Evolutionary conservation across 2,113 vertebrate species (phyloP), one percentile per base, ranked within the genome.

Genomic region (Phainopepla nitens): DNA sequence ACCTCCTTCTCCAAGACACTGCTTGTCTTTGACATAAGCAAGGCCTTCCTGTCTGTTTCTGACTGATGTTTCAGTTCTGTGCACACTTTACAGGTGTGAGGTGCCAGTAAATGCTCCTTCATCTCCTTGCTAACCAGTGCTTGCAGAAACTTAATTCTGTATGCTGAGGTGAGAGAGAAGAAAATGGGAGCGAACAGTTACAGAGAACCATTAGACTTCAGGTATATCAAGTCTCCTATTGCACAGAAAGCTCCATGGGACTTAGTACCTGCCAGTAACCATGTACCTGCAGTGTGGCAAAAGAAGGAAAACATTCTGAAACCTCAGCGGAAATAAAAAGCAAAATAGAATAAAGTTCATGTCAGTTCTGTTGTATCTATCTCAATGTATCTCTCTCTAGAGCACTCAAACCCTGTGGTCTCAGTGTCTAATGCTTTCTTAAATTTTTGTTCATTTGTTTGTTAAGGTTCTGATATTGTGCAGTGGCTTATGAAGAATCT

Each of bases 401-500:
- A 31, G 19, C 6, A 47, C 51, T 88, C 60, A 78, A 13, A 25
- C 15, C 23, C 7, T 22, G 25, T 84, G 23, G n/a, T 62, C 56
- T 94, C 7, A 2, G 11, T n/a, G 39, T 64, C 82, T 72, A 91
- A 44, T 71, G 25, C 15, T 82, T 95, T 94, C 77, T 93, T 82
- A 27, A 91, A 75, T n/a, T 92, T 64, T 72, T 88, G 11, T 76
- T 82, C 33, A 47, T 73, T 81, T 66, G 11, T 83, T 98, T 39
- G 97, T 84, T 28, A 95, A 99, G 99, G 99, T 93, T 97, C 98
- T 16, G 99, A 99, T 92, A 98, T 99, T 96, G 98, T 99, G 41
- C 99, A 99, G 97, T 99, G 99, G 99, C 97, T 99, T 92, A 98
- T 99, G 98, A 99, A 99, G 98, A 99, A 99, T 90, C 98, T 99